Base-by-base conservation (phyloP, 64 coral and sea anemone species). In the Platygyra sinensis region DNA sequence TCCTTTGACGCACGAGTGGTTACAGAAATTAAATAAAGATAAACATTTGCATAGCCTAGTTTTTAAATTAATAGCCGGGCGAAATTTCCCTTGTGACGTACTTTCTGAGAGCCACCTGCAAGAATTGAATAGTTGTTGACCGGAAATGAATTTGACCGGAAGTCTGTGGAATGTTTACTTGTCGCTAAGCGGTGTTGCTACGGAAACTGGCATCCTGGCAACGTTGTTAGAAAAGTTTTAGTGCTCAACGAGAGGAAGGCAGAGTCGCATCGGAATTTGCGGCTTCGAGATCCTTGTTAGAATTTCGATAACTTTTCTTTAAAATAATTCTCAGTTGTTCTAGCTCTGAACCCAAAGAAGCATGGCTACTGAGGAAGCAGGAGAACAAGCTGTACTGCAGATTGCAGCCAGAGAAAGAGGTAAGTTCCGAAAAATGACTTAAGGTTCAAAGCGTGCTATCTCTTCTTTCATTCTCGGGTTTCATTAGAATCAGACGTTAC, bases 341-440 rank as follows among this genome's bases (percentile, higher is more conserved):
- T 50, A 22, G 25, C 32, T 42, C 8, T 20, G 74, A 74, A 72
- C 11, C 24, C 71, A 52, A 33, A 32, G 74, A 86, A 30, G 77
- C 87, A 20, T 82, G 88, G 49, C 36, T 32, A 82, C 73, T 30
- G 96, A 90, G 83, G 63, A 73, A 71, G 62, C 80, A 25, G 80
- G 42, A 46, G 42, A 73, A 19, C 14, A 85, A 50, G 95, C 90
- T 80, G 72, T 55, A 4, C 62, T 80, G 5, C 77, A 80, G 77
- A 98, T 98, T 64, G 96, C 96, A 3, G 96, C 96, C 16, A 88
- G 90, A 11, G 96, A 98, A 76, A 67, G 96, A 95, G 96, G 96
- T 98, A 84, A 80, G 75, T 69, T 27, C 4, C 10, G 65, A 27
- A 2, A 36, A 8, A n/a, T n/a, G n/a, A n/a, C n/a, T n/a, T n/a